A percentile compares a stretch with the other conserved stretches of the same genome.
These are phyloP conservation scores for Patiria pectinifera DNA, from an alignment of 53 echinoderm and acorn worm genomes.

Conservation along the genomic window DNA sequence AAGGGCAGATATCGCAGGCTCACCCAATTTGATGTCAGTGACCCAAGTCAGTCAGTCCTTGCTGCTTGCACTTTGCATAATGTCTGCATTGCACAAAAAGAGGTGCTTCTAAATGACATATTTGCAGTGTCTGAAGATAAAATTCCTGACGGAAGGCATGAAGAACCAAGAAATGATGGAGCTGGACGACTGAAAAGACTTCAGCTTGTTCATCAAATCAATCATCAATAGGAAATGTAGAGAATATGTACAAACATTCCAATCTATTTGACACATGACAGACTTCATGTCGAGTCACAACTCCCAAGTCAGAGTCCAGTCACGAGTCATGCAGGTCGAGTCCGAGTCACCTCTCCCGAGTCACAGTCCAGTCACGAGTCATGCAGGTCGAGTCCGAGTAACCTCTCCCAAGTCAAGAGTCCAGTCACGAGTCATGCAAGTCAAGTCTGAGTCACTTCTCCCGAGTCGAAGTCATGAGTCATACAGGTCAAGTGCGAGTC, in stretches of 20 bases:
- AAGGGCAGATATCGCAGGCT: constrained; percentile 53
- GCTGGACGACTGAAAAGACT: neutral
- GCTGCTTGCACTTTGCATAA: constrained; percentile 59
- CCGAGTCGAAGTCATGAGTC: no score
- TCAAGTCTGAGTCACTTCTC: neutral
- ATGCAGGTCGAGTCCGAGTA: neutral
- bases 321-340: no score
- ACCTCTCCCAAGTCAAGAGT: neutral
- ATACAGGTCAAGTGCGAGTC: no score
- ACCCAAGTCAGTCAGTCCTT: constrained; percentile 40
- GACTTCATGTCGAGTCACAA: neutral
- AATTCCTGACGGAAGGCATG: neutral
- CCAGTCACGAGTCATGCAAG: neutral
- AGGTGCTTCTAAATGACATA: neutral
- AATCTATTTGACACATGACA: neutral
- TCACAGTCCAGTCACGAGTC: neutral
- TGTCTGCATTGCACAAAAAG: constrained; percentile 43
- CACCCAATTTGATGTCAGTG: constrained; percentile 50
- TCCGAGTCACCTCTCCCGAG: neutral
- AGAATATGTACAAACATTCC: neutral
- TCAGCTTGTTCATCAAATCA: constrained; percentile 1
- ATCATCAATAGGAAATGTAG: neutral
- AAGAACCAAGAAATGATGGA: neutral
- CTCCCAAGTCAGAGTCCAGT: neutral
- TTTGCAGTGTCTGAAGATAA: neutral